A percentile compares a stretch with the other conserved stretches of the same genome.
Evolutionary conservation across 1,140 invertebrate genomes (phyloP).

Genomic region (Drosophila dunni): DNA sequence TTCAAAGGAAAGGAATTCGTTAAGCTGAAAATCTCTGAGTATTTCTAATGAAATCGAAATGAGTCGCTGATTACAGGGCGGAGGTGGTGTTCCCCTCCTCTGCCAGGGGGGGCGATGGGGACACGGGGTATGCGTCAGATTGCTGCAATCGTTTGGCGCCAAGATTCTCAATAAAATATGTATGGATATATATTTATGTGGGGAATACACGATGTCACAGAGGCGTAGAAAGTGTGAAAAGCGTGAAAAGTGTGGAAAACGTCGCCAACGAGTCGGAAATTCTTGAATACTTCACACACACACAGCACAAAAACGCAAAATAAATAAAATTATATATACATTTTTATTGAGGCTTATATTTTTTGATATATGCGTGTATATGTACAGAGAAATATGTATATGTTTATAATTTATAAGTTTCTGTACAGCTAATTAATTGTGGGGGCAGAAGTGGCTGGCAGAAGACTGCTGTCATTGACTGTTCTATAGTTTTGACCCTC

Average conservation of each 20-base stretch:
- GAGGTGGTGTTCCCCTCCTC: slow-evolving; percentile 10
- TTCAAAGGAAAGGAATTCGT: slow-evolving; percentile 47
- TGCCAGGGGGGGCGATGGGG: slow-evolving; percentile 5
- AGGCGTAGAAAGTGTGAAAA: slow-evolving; percentile 69
- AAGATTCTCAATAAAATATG: slow-evolving; percentile 61
- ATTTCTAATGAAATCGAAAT: slow-evolving; percentile 62
- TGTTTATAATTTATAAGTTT: slow-evolving; percentile 76
- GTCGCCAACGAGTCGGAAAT: slow-evolving; percentile 64
- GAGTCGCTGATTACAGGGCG: slow-evolving; percentile 40
- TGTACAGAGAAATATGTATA: not conserved
- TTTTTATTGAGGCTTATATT: slow-evolving; percentile 56
- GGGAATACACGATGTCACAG: slow-evolving; percentile 54
- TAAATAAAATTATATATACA: slow-evolving; percentile 40
- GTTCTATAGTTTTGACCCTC: slow-evolving; percentile 79
- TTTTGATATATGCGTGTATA: slow-evolving; percentile 36
- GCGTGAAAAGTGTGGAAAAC: slow-evolving; percentile 41
- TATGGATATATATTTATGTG: slow-evolving; percentile 4
- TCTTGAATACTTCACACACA: slow-evolving; percentile 59
- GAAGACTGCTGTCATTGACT: slow-evolving; percentile 71
- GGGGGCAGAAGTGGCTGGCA: not conserved
- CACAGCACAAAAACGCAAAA: slow-evolving; percentile 37
- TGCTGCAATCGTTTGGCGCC: slow-evolving; percentile 74
- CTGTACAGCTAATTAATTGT: slow-evolving; percentile 69
- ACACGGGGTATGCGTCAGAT: slow-evolving; percentile 31
- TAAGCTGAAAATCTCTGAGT: slow-evolving; percentile 41